phyloP scores from a whole-genome alignment of 2,797 vertebrate genomes.

The Distichodus sexfasciatus region DNA sequence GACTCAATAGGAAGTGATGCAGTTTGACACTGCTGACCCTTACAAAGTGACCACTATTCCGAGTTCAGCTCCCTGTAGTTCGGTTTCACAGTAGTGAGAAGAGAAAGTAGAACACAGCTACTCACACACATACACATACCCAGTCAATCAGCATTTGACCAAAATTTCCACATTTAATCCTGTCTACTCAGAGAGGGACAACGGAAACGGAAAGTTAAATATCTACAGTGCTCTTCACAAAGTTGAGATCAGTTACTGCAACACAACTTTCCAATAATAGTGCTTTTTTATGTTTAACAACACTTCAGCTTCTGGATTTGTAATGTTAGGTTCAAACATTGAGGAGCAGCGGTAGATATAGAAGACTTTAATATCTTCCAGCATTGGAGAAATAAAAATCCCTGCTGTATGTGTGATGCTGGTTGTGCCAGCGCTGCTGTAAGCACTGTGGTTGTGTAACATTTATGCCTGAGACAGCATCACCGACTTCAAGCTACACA shows the following conservation, averaged over 20 bases:
- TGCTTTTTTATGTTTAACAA: too few species aligned
- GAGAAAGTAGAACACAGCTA: slow-evolving; percentile 3
- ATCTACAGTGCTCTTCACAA: not conserved
- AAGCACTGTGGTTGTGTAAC: slow-evolving; percentile 11
- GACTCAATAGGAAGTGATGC: not conserved
- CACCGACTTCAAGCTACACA: slow-evolving; percentile 26
- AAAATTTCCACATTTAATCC: not conserved
- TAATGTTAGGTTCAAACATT: too few species aligned
- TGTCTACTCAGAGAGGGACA: not conserved
- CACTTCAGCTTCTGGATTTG: too few species aligned
- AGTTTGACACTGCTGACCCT: not conserved
- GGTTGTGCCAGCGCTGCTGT: not conserved
- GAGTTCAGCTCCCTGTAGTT: not conserved
- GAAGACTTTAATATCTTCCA: not conserved
- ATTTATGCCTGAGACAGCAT: slow-evolving; percentile 21
- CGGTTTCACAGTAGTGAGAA: slow-evolving; percentile 15
- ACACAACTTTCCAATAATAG: not conserved
- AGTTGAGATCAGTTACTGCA: not conserved
- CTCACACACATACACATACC: not conserved
- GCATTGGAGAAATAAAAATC: not conserved
- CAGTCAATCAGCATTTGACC: too few species aligned
- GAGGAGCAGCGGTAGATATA: not conserved
- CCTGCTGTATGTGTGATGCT: not conserved
- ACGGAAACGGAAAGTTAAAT: slow-evolving; percentile 18
- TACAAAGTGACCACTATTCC: not conserved